Base-by-base conservation (phyloP, 2,888 invertebrate species). In the Philereme vetulata region DNA sequence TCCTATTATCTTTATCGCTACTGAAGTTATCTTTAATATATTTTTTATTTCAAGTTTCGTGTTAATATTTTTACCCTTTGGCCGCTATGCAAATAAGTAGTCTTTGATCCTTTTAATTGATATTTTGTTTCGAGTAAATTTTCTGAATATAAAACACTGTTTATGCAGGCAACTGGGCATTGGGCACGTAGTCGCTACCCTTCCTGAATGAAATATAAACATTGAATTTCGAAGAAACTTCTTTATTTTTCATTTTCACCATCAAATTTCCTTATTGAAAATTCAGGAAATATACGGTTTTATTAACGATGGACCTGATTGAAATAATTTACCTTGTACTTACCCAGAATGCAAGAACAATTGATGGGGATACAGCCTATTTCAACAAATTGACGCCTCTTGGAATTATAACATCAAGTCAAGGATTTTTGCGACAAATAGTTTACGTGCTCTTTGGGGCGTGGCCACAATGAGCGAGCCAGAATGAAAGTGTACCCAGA, bases 401-500 rank as follows among this genome's bases (percentile, higher is more conserved):
- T 8, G 38, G 38, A 38, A 10, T 38, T 11, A 38, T 5, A 49
- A 40, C 36, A 48, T 48, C 47, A 38, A 49, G 36, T n/a, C 64
- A 71, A 68, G 78, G 76, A 72, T 81, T 78, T 81, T 81, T 75
- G 67, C 62, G 66, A 72, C 72, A 77, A 79, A 78, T 79, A 81
- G 82, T 79, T 49, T 57, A 55, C 73, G 67, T 70, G 71, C 79
- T 78, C 82, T 78, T 78, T 61, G 58, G 85, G 81, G 84, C 78
- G 65, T 64, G 70, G 69, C 70, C 73, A 80, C 81, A 84, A 80
- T 83, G 81, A 81, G 72, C 72, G 76, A 74, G 72, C 72, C 77
- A 78, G 82, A 84, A 84, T 83, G 83, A 84, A 85, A 81, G 75
- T 78, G 78, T 73, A 73, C 80, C 80, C 75, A 72, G 70, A n/a